phyloP scores from a whole-genome alignment of 1,140 invertebrate genomes.

The Antheraea mylitta region DNA sequence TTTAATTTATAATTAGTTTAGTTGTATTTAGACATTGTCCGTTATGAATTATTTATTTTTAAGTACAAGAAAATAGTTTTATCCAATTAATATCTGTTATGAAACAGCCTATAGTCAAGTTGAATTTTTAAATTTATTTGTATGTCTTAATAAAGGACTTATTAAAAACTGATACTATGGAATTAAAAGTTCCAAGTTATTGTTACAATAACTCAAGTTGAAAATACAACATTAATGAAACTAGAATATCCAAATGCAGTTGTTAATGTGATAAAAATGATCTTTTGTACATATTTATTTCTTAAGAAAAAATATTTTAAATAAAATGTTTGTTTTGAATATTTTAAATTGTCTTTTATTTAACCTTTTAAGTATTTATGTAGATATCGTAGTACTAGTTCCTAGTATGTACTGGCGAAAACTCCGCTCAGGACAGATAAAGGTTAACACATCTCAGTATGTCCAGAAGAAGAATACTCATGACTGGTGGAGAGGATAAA shows the following conservation, averaged over 20 bases:
- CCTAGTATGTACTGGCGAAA: too few species aligned
- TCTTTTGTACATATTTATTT: constrained; percentile 41
- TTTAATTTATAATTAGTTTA: constrained; percentile 12
- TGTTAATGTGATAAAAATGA: constrained; percentile 15
- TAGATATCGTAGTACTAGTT: too few species aligned
- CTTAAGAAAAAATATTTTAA: constrained; percentile 32
- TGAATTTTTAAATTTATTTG: not conserved
- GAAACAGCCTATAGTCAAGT: not conserved
- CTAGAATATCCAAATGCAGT: not conserved
- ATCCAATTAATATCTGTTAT: not conserved
- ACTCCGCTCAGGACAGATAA: too few species aligned
- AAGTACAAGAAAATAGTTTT: not conserved
- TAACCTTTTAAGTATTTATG: too few species aligned
- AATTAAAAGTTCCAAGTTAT: too few species aligned
- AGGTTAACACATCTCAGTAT: too few species aligned
- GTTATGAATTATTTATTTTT: not conserved
- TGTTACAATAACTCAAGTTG: too few species aligned
- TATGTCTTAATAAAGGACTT: too few species aligned
- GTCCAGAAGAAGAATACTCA: too few species aligned
- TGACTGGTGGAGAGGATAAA: not conserved
- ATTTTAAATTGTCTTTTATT: not conserved
- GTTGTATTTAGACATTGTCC: not conserved
- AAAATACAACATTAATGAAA: too few species aligned
- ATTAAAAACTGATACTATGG: too few species aligned
- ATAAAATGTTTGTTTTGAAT: constrained; percentile 35